Conservation (phyloP, 2,797 vertebrate genomes). For the Anguilla obscura region DNA sequence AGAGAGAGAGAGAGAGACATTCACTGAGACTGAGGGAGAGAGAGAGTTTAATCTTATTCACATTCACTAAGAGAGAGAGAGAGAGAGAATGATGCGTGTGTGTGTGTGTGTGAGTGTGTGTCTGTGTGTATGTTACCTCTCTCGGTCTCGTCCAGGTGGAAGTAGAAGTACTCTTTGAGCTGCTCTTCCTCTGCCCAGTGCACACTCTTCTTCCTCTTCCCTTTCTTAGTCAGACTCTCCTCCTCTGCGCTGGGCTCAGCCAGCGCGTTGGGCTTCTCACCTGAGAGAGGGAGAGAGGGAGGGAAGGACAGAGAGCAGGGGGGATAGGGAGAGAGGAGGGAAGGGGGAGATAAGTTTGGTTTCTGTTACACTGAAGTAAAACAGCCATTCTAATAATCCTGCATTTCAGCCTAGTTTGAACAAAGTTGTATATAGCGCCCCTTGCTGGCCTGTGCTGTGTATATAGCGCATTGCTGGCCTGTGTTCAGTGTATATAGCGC, state of each 20-base stretch:
- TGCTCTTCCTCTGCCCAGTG: conserved; percentile 89
- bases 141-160: conserved; percentile 92
- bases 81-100: neutral
- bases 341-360: neutral
- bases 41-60: neutral
- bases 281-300: conserved; percentile 42
- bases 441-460: too few species aligned
- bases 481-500: too few species aligned
- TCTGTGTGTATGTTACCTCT: conserved; percentile 71
- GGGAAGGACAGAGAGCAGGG: neutral
- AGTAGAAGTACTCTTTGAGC: conserved; percentile 90
- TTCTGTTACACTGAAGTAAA: neutral
- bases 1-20: neutral
- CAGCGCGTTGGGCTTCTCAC: conserved; percentile 69
- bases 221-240: conserved; percentile 81
- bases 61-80: neutral
- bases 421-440: neutral
- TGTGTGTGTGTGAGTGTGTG: neutral
- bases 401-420: neutral
- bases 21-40: neutral
- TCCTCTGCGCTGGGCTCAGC: conserved; percentile 80
- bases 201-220: conserved; percentile 88
- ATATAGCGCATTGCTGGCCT: too few species aligned
- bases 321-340: neutral
- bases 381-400: too few species aligned